A percentile compares a stretch with the other conserved stretches of the same genome.
These are phyloP conservation scores for Xiphydria camelus DNA, from an alignment of 2,888 invertebrate genomes.

Conservation along the genomic window DNA sequence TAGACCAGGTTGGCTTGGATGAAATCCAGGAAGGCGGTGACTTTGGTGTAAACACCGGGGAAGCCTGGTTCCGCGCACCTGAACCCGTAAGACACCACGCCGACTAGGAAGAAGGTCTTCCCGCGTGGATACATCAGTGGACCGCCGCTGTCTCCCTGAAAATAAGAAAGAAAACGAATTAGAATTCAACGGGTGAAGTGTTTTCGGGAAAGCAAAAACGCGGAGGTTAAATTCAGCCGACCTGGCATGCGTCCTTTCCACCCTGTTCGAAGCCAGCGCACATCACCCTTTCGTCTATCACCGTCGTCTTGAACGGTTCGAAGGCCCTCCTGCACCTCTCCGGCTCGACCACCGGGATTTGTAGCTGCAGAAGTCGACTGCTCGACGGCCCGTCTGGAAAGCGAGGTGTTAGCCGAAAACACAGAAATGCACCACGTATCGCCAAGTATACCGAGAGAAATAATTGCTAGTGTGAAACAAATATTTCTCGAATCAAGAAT, in stretches of 20 bases:
- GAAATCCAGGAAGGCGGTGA: slow-evolving; percentile 62
- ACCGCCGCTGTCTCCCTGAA: slow-evolving; percentile 76
- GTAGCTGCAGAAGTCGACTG: slow-evolving; percentile 67
- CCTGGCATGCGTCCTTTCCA: slow-evolving; percentile 75
- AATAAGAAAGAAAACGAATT: slow-evolving; percentile 6
- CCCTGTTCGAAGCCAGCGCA: slow-evolving; percentile 72
- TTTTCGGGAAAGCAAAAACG: too few species aligned
- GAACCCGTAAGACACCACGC: slow-evolving; percentile 69
- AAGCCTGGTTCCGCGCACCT: slow-evolving; percentile 64
- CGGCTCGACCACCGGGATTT: slow-evolving; percentile 71
- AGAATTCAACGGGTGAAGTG: too few species aligned
- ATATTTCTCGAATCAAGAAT: too few species aligned
- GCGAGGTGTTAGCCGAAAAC: too few species aligned
- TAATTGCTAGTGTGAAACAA: too few species aligned
- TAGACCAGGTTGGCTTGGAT: slow-evolving; percentile 18
- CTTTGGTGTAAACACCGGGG: slow-evolving; percentile 74
- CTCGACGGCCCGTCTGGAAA: slow-evolving; percentile 71
- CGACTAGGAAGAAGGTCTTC: slow-evolving; percentile 61
- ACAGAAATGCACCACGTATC: too few species aligned
- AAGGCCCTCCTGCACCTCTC: slow-evolving; percentile 66
- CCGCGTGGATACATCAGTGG: slow-evolving; percentile 69
- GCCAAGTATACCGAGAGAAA: too few species aligned
- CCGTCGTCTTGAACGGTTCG: slow-evolving; percentile 60
- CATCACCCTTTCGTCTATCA: slow-evolving; percentile 67
- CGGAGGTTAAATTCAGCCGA: too few species aligned